phyloP scores from a whole-genome alignment of 2,113 vertebrate genomes.

The Bostrychus sinensis region DNA sequence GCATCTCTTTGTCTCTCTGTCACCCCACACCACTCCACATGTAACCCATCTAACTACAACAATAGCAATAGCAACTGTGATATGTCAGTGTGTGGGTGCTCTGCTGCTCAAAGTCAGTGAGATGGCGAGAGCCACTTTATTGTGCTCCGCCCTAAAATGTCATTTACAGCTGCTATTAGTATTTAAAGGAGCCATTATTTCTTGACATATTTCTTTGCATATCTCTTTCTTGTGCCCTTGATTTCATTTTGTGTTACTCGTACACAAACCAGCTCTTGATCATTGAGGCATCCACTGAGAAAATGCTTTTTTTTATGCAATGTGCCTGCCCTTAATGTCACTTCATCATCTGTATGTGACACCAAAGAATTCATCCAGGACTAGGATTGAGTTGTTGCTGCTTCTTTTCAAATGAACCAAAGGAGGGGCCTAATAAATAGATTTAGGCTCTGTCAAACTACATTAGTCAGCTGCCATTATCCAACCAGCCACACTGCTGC shows the following conservation, averaged over 20 bases:
- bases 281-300: background rate
- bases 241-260: slow-evolving; percentile 5
- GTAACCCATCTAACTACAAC: slow-evolving; percentile 53
- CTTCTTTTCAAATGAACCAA: slow-evolving; percentile 30
- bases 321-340: slow-evolving; percentile 20
- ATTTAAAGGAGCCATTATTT: slow-evolving; percentile 29
- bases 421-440: slow-evolving; percentile 61
- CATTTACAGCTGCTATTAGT: slow-evolving; percentile 33
- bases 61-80: slow-evolving; percentile 20
- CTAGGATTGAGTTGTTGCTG: slow-evolving; percentile 28
- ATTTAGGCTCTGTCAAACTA: slow-evolving; percentile 72
- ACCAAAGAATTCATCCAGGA: slow-evolving; percentile 17
- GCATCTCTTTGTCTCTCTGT: slow-evolving; percentile 9
- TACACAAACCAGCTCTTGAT: slow-evolving; percentile 4
- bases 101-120: slow-evolving; percentile 19
- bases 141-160: slow-evolving; percentile 23
- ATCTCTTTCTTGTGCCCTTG: slow-evolving; percentile 7
- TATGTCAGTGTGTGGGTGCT: slow-evolving; percentile 42
- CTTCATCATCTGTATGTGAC: slow-evolving; percentile 30
- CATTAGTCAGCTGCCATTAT: slow-evolving; percentile 80
- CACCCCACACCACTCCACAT: slow-evolving; percentile 37
- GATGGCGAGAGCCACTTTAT: slow-evolving; percentile 21
- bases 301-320: slow-evolving; percentile 15
- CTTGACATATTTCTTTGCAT: slow-evolving; percentile 17
- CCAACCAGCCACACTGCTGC: slow-evolving; percentile 37